Conservation (phyloP, 1,140 invertebrate species). For the Anoplolepis gracilipes region DNA sequence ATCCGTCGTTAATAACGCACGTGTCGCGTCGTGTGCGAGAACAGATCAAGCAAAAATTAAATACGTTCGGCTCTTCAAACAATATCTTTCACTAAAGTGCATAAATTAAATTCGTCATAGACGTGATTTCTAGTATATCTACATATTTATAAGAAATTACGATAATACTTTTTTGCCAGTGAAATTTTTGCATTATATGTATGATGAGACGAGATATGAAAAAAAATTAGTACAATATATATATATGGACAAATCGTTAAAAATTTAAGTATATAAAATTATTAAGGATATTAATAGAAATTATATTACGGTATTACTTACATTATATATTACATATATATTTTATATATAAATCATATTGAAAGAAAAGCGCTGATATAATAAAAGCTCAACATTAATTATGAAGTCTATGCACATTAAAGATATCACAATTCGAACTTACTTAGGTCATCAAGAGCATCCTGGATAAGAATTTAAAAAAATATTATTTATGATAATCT, state of each 20-base stretch:
- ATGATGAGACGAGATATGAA: background rate
- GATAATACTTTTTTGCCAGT: constrained; percentile 6
- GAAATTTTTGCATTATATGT: background rate
- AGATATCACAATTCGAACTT: background rate
- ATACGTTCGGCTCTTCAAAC: background rate
- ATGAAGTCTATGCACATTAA: background rate
- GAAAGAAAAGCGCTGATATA: background rate
- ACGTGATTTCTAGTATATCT: constrained; percentile 22
- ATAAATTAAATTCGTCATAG: constrained; percentile 18
- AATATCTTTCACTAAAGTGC: background rate
- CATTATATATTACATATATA: background rate
- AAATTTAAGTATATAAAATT: background rate
- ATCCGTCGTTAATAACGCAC: background rate
- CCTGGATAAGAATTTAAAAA: background rate
- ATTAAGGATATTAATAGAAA: background rate
- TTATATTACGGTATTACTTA: background rate
- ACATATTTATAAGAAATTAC: constrained; percentile 11
- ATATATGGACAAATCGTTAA: background rate
- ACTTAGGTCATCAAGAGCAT: background rate
- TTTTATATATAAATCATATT: background rate
- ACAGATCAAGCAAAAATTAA: constrained; percentile 43
- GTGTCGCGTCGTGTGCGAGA: constrained; percentile 29
- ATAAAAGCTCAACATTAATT: background rate
- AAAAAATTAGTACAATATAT: background rate
- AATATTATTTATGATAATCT: constrained; percentile 1